Conservation (phyloP, 2,113 vertebrate species). For the Dermatemys mawii region DNA sequence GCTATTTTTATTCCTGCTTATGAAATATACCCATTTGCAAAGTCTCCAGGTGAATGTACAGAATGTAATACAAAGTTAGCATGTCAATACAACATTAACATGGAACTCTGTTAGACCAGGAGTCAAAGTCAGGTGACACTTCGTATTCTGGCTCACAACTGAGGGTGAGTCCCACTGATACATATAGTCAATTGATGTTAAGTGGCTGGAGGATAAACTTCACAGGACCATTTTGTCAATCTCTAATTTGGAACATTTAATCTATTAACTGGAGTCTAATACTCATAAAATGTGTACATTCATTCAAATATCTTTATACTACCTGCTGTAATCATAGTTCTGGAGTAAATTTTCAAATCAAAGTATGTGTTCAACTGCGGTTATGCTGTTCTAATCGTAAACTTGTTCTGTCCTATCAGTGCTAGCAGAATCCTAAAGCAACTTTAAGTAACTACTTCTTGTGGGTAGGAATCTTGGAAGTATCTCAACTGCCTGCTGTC, state of each 20-base stretch:
- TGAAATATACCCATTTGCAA: neutral
- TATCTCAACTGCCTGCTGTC: neutral
- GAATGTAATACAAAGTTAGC: neutral
- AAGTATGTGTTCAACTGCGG: neutral
- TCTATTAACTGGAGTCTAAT: neutral
- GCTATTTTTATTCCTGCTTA: neutral
- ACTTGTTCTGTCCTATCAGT: rapidly evolving
- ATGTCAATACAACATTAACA: neutral
- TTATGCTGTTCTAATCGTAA: neutral
- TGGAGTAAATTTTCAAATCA: neutral
- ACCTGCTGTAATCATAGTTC: neutral
- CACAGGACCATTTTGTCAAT: neutral
- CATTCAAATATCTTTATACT: neutral
- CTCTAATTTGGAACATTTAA: neutral
- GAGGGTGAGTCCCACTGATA: neutral
- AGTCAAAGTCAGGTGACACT: neutral
- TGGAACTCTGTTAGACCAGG: neutral
- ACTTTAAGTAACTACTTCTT: neutral
- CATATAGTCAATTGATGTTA: rapidly evolving
- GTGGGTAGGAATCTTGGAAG: neutral
- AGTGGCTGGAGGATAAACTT: neutral
- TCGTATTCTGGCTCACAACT: neutral
- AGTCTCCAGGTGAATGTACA: neutral
- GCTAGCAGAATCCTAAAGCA: neutral
- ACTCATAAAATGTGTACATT: neutral